These are phyloP conservation scores for Caenorhabditis macrosperma DNA, from an alignment of 2,888 invertebrate species.

Conservation along the genomic window DNA sequence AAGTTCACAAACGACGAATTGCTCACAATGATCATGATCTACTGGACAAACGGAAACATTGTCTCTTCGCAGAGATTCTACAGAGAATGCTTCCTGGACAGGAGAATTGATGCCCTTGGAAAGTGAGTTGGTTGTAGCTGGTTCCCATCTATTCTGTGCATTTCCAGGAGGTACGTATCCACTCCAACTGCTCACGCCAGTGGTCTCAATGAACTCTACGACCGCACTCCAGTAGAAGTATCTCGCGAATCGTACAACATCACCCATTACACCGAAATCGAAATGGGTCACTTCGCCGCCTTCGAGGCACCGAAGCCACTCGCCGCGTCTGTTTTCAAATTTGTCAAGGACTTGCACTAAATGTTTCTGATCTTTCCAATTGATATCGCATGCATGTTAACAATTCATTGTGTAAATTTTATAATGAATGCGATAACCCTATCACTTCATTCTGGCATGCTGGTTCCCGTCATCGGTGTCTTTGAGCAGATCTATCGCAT, in stretches of 20 bases:
- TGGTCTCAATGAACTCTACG: slow-evolving; percentile 86
- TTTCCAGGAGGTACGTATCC: slow-evolving; percentile 79
- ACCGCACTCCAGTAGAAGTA: slow-evolving; percentile 83
- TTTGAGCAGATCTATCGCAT: slow-evolving; percentile 69
- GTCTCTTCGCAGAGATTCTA: slow-evolving; percentile 88
- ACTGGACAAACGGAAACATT: slow-evolving; percentile 87
- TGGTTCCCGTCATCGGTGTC: slow-evolving; percentile 60
- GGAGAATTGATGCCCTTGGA: slow-evolving; percentile 45
- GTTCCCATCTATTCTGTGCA: background rate
- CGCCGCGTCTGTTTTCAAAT: slow-evolving; percentile 85
- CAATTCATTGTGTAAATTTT: background rate
- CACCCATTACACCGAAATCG: slow-evolving; percentile 84
- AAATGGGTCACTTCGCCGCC: slow-evolving; percentile 91
- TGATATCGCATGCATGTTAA: too few species aligned
- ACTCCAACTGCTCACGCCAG: slow-evolving; percentile 88
- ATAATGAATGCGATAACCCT: background rate
- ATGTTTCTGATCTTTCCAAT: background rate
- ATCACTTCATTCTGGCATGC: slow-evolving; percentile 56
- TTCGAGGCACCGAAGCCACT: slow-evolving; percentile 87
- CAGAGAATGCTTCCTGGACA: slow-evolving; percentile 83
- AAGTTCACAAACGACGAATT: slow-evolving; percentile 86
- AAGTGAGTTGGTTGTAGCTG: slow-evolving; percentile 45
- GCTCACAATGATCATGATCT: slow-evolving; percentile 89
- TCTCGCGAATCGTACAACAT: slow-evolving; percentile 85
- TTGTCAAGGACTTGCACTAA: slow-evolving; percentile 76